Evolutionary conservation across 2,888 invertebrate genomes (phyloP).

Genomic region (Lasius platythorax): DNA sequence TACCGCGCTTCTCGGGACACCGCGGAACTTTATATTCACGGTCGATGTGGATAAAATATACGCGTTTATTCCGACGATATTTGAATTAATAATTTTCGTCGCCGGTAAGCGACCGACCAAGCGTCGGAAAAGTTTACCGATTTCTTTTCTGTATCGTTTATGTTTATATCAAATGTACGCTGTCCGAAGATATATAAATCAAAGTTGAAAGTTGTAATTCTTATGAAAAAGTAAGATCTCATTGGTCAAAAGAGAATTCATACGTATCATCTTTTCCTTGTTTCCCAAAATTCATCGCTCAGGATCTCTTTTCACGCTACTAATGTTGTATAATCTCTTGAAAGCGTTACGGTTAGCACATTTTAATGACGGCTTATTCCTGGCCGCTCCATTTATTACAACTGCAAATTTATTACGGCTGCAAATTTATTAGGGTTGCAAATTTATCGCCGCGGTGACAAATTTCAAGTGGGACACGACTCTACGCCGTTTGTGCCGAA

Average conservation of each 20-base stretch:
- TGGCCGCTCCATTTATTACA: conserved; percentile 30
- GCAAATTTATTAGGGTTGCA: conserved; percentile 19
- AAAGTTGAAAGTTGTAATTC: not conserved
- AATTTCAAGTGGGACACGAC: conserved; percentile 17
- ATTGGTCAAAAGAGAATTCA: conserved; percentile 1
- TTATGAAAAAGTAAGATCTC: not conserved
- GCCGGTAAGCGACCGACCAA: not conserved
- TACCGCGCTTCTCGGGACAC: conserved; percentile 5
- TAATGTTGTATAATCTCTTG: conserved; percentile 6
- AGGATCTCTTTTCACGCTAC: not conserved
- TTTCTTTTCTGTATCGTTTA: not conserved
- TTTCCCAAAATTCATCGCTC: conserved; percentile 16
- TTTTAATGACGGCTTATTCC: conserved; percentile 32
- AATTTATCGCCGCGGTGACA: conserved; percentile 34
- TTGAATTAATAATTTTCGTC: conserved; percentile 50
- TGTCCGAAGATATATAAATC: conserved; percentile 3
- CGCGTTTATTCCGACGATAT: conserved; percentile 28
- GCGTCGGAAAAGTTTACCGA: conserved; percentile 21
- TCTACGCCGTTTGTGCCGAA: conserved; percentile 20
- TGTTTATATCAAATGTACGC: not conserved
- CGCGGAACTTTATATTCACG: conserved; percentile 45
- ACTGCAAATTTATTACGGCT: conserved; percentile 30
- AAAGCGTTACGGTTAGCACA: conserved; percentile 13
- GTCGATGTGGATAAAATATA: conserved; percentile 38
- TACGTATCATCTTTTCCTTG: not conserved